Conservation (phyloP, 2,888 invertebrate genomes). For the Dromius quadrimaculatus region DNA sequence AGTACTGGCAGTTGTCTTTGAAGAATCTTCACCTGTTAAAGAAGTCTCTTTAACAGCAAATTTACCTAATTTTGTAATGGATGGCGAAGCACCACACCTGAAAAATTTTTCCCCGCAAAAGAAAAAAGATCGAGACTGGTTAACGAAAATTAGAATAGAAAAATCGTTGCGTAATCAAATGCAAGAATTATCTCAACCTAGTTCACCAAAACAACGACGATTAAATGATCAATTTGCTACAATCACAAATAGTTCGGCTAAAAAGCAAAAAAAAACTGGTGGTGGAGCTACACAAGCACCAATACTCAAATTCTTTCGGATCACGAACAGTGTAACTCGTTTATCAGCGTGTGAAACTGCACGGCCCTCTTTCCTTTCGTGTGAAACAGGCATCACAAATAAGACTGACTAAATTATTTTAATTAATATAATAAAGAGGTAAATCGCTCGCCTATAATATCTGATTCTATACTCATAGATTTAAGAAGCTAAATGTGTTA, state of each 20-base stretch:
- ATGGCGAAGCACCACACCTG: conserved; percentile 83
- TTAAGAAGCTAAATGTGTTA: neutral
- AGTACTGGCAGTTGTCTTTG: conserved; percentile 59
- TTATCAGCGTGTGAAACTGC: neutral
- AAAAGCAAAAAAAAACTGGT: conserved; percentile 26
- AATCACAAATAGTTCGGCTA: conserved; percentile 53
- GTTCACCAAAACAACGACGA: conserved; percentile 60
- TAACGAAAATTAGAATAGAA: conserved; percentile 75
- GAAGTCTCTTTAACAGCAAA: conserved; percentile 68
- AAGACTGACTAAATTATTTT: conserved; percentile 14
- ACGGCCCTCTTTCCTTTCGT: neutral
- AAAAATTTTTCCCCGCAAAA: conserved; percentile 78
- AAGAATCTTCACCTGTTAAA: conserved; percentile 56
- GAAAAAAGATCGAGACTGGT: conserved; percentile 78
- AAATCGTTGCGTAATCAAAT: conserved; percentile 63
- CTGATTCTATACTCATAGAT: conserved; percentile 1
- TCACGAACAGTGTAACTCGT: conserved; percentile 57
- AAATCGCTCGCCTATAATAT: too few species aligned
- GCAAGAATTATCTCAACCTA: conserved; percentile 57
- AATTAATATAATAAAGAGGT: too few species aligned
- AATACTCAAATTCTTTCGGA: conserved; percentile 61
- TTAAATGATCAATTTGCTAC: conserved; percentile 57
- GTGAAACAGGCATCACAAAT: neutral
- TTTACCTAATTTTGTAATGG: conserved; percentile 81
- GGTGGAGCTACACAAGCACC: conserved; percentile 54